phyloP scores from a whole-genome alignment of 2,797 vertebrate genomes.

The Pygocentrus nattereri region DNA sequence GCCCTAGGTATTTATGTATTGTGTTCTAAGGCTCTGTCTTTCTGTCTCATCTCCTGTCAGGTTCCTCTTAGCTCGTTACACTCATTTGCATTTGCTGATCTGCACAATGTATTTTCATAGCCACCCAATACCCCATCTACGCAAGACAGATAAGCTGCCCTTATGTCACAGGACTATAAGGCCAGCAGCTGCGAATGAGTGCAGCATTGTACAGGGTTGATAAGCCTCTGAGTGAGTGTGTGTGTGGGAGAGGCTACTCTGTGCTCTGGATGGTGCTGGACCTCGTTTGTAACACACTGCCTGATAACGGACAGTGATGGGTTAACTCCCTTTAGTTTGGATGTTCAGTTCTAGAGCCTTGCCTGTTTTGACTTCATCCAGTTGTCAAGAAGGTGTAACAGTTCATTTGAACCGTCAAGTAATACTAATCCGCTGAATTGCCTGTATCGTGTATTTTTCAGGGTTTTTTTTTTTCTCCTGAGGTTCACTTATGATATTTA shows the following conservation, averaged over 20 bases:
- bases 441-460: no score
- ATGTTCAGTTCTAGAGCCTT: neutral
- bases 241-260: conserved; percentile 15
- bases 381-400: neutral
- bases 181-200: conserved; percentile 37
- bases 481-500: no score
- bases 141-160: conserved; percentile 41
- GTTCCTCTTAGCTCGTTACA: conserved; percentile 3
- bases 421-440: neutral
- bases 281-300: neutral
- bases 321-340: neutral
- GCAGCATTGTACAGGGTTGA: conserved; percentile 24
- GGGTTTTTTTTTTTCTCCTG: no score
- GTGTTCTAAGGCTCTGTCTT: conserved; percentile 1
- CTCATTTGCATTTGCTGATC: neutral
- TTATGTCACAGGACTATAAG: conserved; percentile 46
- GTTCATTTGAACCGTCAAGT: neutral
- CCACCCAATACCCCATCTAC: conserved; percentile 12
- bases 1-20: neutral
- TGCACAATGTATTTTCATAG: conserved; percentile 29
- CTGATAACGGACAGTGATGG: conserved; percentile 12
- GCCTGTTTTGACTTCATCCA: neutral
- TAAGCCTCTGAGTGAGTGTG: conserved; percentile 35
- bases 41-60: neutral
- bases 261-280: conserved; percentile 26